phyloP scores from a whole-genome alignment of 2,113 vertebrate species.

The Neolamprologus toae region DNA sequence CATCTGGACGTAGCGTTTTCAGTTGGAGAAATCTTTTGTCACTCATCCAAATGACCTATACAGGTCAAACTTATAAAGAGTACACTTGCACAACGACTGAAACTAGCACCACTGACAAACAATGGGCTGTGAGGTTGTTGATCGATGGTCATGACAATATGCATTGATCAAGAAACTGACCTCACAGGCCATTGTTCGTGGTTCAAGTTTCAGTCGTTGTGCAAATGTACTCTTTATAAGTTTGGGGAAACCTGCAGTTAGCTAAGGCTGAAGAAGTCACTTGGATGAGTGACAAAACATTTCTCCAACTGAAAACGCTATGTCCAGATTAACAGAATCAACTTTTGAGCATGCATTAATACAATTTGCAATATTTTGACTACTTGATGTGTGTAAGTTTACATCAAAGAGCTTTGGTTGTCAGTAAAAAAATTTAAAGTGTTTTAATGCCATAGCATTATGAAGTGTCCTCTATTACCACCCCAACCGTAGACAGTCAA shows the following conservation, averaged over 20 bases:
- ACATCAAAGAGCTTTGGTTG: not conserved
- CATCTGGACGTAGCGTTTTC: fast-evolving
- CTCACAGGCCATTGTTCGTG: not conserved
- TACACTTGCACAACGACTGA: not conserved
- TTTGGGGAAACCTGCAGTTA: not conserved
- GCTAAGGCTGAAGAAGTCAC: not conserved
- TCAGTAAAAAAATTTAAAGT: not conserved
- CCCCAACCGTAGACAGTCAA: slow-evolving; percentile 17
- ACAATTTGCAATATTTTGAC: not conserved
- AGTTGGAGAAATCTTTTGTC: not conserved
- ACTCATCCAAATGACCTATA: not conserved
- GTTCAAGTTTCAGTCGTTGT: not conserved
- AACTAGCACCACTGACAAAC: not conserved
- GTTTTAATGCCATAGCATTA: slow-evolving; percentile 60
- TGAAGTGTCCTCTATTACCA: slow-evolving; percentile 44
- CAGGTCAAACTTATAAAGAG: not conserved
- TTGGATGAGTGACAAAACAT: not conserved
- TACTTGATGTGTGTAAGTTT: not conserved
- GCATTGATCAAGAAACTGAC: not conserved
- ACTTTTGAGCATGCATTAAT: not conserved
- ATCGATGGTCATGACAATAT: not conserved
- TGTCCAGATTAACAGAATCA: not conserved
- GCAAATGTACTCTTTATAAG: not conserved
- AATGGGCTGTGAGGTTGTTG: not conserved
- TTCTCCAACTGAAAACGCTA: not conserved